phyloP scores from a whole-genome alignment of 1,140 invertebrate species.

The Bombus turneri region DNA sequence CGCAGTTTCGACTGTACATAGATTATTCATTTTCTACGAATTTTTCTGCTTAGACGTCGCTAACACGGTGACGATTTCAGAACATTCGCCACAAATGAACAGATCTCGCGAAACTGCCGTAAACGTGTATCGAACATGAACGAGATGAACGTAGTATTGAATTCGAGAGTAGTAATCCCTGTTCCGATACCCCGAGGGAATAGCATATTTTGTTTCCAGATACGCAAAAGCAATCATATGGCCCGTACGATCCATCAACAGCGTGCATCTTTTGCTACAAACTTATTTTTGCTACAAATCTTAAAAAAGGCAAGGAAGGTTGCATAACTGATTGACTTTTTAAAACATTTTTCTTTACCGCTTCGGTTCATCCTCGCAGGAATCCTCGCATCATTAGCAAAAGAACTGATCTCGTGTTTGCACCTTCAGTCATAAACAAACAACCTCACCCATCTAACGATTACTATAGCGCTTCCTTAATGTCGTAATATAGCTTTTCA shows the following conservation, averaged over 20 bases:
- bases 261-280: not conserved
- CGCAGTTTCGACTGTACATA: not conserved
- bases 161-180: constrained; percentile 29
- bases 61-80: not conserved
- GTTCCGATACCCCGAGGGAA: constrained; percentile 1
- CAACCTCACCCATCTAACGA: not conserved
- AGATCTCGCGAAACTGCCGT: not conserved
- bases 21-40: not conserved
- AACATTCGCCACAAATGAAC: too few species aligned
- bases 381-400: not conserved
- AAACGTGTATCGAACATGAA: not conserved
- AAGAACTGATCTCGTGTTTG: not conserved
- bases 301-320: too few species aligned
- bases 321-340: not conserved
- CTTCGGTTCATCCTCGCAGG: not conserved
- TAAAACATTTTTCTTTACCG: not conserved
- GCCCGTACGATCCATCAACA: constrained; percentile 21
- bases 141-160: not conserved
- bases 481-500: not conserved
- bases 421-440: too few species aligned
- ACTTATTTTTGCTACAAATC: constrained; percentile 17
- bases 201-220: constrained; percentile 26
- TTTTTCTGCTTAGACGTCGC: not conserved
- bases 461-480: not conserved
- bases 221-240: constrained; percentile 25